Percentiles rank a stretch among this genome's conserved stretches.
Evolutionary conservation across 1,140 invertebrate genomes (phyloP).

Genomic region (Drosophila sp.): DNA sequence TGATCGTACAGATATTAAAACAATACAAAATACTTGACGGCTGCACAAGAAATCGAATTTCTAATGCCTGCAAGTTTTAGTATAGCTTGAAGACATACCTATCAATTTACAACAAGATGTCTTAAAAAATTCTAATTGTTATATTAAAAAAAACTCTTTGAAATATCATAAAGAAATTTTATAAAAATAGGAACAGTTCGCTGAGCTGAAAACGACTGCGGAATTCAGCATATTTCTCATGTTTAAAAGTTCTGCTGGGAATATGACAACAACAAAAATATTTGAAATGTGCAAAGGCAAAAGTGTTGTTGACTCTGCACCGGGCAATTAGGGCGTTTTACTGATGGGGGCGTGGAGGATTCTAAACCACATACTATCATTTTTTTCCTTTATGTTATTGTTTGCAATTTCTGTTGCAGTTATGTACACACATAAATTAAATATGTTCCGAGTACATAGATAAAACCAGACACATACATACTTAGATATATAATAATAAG

Average conservation of each 20-base stretch:
- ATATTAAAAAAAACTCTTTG: background rate
- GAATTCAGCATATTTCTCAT: conserved; percentile 10
- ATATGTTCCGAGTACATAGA: conserved; percentile 10
- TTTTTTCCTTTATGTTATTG: conserved; percentile 50
- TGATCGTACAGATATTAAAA: too few relatives aligned
- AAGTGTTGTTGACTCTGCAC: conserved; percentile 22
- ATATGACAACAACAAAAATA: background rate
- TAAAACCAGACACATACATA: conserved; percentile 9
- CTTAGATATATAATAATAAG: conserved; percentile 6
- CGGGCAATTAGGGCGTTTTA: conserved; percentile 58
- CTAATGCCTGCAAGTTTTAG: too few relatives aligned
- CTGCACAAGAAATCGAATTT: too few relatives aligned
- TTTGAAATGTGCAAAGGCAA: conserved; percentile 31
- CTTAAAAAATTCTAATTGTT: too few relatives aligned
- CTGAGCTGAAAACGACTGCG: background rate
- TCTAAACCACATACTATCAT: conserved; percentile 60
- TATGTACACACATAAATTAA: conserved; percentile 26
- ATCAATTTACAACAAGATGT: too few relatives aligned
- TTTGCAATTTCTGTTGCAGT: conserved; percentile 71
- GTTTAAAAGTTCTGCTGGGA: conserved; percentile 21
- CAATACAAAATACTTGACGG: too few relatives aligned
- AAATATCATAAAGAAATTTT: background rate
- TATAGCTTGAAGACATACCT: too few relatives aligned
- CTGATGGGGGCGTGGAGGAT: conserved; percentile 1
- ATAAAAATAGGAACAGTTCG: too few relatives aligned